Conservation (phyloP, 2,888 invertebrate genomes). For the Acleris cristana region DNA sequence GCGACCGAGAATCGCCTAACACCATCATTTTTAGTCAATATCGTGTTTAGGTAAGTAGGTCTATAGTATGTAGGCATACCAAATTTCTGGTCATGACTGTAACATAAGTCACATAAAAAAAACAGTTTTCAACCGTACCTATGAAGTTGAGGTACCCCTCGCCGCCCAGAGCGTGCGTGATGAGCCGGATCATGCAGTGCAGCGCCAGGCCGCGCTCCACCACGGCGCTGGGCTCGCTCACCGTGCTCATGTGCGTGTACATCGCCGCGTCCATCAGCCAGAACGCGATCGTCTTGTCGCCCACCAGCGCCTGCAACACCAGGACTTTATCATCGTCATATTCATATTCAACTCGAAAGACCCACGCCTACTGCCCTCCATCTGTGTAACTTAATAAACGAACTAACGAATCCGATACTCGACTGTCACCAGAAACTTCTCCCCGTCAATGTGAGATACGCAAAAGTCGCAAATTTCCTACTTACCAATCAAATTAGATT, state of each 20-base stretch:
- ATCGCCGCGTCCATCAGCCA: constrained; percentile 99
- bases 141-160: constrained; percentile 99
- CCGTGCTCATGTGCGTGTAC: constrained; percentile 96
- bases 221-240: constrained; percentile 87
- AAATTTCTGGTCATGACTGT: no score
- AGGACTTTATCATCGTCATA: neutral
- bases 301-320: constrained; percentile 90
- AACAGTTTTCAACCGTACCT: constrained; percentile 87
- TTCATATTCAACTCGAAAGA: neutral
- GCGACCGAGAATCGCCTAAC: no score
- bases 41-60: no score
- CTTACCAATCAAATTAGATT: no score
- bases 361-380: no score
- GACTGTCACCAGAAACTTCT: no score
- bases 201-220: constrained; percentile 97
- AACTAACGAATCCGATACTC: no score
- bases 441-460: no score
- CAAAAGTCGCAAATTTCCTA: no score
- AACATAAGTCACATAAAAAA: constrained; percentile 65
- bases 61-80: no score
- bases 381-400: no score
- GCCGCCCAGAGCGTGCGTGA: constrained; percentile 97
- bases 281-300: constrained; percentile 99
- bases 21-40: no score
- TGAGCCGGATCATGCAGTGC: constrained; percentile 97